These are phyloP conservation scores for Characodon lateralis DNA, from an alignment of 2,797 vertebrate genomes.

Conservation along the genomic window DNA sequence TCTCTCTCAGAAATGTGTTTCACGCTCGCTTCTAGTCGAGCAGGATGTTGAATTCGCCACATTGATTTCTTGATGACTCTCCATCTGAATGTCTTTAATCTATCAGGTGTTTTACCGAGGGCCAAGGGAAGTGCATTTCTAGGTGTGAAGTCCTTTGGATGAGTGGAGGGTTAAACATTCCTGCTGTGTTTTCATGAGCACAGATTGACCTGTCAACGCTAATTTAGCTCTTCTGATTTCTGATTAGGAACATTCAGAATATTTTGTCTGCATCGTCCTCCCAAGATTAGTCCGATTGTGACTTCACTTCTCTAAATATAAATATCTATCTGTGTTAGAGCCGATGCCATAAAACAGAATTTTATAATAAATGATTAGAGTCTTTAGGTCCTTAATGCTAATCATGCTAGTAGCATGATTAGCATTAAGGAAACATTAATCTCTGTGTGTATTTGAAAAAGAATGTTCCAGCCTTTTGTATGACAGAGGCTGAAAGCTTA, in stretches of 20 bases:
- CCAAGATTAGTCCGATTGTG: neutral
- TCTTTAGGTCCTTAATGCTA: neutral
- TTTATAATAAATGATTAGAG: too few relatives aligned
- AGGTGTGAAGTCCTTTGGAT: neutral
- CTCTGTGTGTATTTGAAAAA: neutral
- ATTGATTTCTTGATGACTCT: neutral
- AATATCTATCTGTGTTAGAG: neutral
- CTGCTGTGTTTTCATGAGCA: neutral
- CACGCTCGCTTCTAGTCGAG: conserved; percentile 5
- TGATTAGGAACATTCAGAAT: neutral
- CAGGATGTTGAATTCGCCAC: neutral
- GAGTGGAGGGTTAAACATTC: too few relatives aligned
- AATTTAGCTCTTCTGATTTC: neutral
- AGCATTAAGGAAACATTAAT: neutral
- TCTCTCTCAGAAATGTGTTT: conserved; percentile 3
- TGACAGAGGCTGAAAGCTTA: neutral
- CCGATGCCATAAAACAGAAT: too few relatives aligned
- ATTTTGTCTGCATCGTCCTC: neutral
- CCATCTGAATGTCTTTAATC: neutral
- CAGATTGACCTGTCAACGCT: neutral
- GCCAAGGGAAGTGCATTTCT: neutral
- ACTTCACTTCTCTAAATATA: too few relatives aligned
- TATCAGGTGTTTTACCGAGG: neutral
- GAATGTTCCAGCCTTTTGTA: neutral
- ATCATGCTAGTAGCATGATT: neutral